phyloP scores from a whole-genome alignment of 2,888 invertebrate genomes.

The Drymonia ruficornis region DNA sequence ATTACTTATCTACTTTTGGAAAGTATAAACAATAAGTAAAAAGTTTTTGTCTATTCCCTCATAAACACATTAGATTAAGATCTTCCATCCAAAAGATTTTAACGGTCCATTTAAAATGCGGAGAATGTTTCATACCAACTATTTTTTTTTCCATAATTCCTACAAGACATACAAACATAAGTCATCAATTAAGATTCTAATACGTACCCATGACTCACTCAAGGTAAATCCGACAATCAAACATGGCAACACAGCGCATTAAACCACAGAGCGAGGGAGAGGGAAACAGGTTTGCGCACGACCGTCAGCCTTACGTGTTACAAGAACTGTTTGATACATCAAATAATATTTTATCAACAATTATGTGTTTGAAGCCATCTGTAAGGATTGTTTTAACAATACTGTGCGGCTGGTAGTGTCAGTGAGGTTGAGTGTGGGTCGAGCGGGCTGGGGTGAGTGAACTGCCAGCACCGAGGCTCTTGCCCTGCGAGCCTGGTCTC shows the following conservation, averaged over 20 bases:
- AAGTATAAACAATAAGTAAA: no score
- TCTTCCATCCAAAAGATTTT: no score
- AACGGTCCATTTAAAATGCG: no score
- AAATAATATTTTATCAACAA: slow-evolving; percentile 69
- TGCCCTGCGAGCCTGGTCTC: slow-evolving; percentile 58
- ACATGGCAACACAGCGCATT: slow-evolving; percentile 56
- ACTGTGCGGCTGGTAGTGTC: slow-evolving; percentile 43
- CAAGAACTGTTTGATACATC: slow-evolving; percentile 61
- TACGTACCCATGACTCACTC: slow-evolving; percentile 19
- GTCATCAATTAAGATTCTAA: no score
- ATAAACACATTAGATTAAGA: no score
- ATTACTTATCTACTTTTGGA: no score
- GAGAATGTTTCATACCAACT: no score
- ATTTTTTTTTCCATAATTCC: no score
- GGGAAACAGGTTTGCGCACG: slow-evolving; percentile 67
- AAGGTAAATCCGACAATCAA: slow-evolving; percentile 24
- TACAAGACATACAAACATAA: no score
- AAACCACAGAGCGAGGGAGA: slow-evolving; percentile 69
- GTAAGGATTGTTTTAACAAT: slow-evolving; percentile 56
- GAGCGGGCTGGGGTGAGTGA: slow-evolving; percentile 65
- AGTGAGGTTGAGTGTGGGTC: slow-evolving; percentile 49
- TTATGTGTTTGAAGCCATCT: slow-evolving; percentile 56
- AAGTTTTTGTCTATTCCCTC: no score
- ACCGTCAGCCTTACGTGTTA: slow-evolving; percentile 52
- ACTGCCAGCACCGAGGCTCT: slow-evolving; percentile 60